Conservation (phyloP, 2,113 vertebrate species). For the Pica pica region DNA sequence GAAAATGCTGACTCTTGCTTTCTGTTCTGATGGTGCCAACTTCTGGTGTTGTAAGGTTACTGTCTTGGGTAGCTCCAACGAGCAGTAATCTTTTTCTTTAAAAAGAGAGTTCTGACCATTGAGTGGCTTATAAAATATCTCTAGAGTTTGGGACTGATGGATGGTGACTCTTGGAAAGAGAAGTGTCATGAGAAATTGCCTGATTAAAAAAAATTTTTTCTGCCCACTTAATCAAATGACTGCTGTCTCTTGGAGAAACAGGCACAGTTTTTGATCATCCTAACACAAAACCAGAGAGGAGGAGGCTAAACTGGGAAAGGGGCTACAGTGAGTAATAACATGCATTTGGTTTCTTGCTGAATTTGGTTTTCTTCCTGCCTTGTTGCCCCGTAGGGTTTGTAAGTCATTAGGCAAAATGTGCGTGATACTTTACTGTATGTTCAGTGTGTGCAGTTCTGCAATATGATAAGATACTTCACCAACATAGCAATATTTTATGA, state of each 20-base stretch:
- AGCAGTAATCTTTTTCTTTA: neutral
- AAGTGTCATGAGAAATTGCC: neutral
- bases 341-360: neutral
- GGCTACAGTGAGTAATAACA: neutral
- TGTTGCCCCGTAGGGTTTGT: neutral
- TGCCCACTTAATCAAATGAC: neutral
- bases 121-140: neutral
- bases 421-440: neutral
- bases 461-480: neutral
- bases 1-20: neutral
- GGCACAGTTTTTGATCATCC: neutral
- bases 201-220: neutral
- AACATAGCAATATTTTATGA: neutral
- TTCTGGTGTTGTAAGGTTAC: neutral
- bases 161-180: neutral
- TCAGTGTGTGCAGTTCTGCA: neutral
- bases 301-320: neutral
- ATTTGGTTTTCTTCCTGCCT: neutral
- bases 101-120: neutral
- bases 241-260: neutral
- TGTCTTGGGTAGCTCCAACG: neutral
- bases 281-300: neutral
- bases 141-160: neutral
- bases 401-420: neutral
- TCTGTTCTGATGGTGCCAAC: neutral